Conservation (phyloP, 1,140 invertebrate species). For the Drosophila tani region DNA sequence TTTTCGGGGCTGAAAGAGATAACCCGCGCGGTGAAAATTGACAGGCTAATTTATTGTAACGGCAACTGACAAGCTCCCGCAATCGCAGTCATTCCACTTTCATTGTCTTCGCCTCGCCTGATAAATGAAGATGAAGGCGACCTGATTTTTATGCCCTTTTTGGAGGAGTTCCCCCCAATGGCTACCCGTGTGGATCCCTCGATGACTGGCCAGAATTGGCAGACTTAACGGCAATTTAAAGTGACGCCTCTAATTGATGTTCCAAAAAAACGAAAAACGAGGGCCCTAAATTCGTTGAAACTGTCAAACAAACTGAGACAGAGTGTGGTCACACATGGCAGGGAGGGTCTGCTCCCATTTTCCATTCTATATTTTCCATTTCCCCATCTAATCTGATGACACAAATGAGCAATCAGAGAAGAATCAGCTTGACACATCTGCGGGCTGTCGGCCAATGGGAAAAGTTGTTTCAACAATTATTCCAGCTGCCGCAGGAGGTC, state of each 20-base stretch:
- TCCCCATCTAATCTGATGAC: conserved; percentile 69
- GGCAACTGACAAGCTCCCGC: conserved; percentile 68
- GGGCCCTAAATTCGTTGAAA: conserved; percentile 38
- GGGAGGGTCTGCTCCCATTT: conserved; percentile 25
- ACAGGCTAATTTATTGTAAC: conserved; percentile 80
- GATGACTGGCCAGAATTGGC: conserved; percentile 68
- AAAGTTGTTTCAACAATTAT: conserved; percentile 54
- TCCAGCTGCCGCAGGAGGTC: conserved; percentile 38
- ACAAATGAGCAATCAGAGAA: conserved; percentile 66
- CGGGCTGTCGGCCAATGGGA: conserved; percentile 60
- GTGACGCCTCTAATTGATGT: conserved; percentile 65
- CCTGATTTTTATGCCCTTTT: conserved; percentile 61
- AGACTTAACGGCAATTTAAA: conserved; percentile 78
- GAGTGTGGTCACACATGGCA: conserved; percentile 46
- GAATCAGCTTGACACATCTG: conserved; percentile 63
- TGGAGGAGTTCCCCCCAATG: conserved; percentile 15
- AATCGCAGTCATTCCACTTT: conserved; percentile 56
- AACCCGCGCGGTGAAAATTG: conserved; percentile 55
- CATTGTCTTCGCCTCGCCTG: conserved; percentile 54
- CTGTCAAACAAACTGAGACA: conserved; percentile 48
- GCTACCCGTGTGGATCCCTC: background rate
- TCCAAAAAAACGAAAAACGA: conserved; percentile 1
- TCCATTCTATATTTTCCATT: conserved; percentile 37
- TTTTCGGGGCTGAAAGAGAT: conserved; percentile 28
- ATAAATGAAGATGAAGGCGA: conserved; percentile 71